Evolutionary conservation across 2,888 invertebrate genomes (phyloP).

Genomic region (Polydrusus pterygomalis): DNA sequence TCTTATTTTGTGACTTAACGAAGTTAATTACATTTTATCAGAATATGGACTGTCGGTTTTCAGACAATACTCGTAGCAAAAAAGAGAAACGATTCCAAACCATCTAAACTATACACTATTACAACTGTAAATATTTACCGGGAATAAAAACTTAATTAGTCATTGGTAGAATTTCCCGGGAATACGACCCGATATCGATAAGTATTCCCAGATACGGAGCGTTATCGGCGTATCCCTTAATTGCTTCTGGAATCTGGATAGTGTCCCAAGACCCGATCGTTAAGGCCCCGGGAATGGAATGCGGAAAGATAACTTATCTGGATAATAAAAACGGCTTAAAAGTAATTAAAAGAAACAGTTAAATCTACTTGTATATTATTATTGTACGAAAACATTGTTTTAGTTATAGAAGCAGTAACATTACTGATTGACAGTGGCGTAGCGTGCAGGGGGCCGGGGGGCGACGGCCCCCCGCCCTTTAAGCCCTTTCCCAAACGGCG

Average conservation of each 20-base stretch:
- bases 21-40: too few species aligned
- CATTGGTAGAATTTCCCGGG: not conserved
- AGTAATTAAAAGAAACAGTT: slow-evolving; percentile 9
- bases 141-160: slow-evolving; percentile 11
- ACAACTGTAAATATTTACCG: not conserved
- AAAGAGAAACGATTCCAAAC: too few species aligned
- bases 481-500: too few species aligned
- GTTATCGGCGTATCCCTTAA: slow-evolving; percentile 47
- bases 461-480: too few species aligned
- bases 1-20: too few species aligned
- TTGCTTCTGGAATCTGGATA: slow-evolving; percentile 48
- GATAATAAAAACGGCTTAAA: slow-evolving; percentile 34
- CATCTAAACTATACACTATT: not conserved
- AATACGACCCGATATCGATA: slow-evolving; percentile 34
- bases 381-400: too few species aligned
- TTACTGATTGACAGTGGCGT: too few species aligned
- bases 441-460: too few species aligned
- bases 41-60: too few species aligned
- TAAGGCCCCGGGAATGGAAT: slow-evolving; percentile 18
- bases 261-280: slow-evolving; percentile 35
- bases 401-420: too few species aligned
- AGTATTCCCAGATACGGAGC: slow-evolving; percentile 36
- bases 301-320: slow-evolving; percentile 20
- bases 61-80: too few species aligned
- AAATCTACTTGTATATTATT: not conserved